Evolutionary conservation across 2,113 vertebrate species (phyloP).

Genomic region (Zosterops borbonicus): DNA sequence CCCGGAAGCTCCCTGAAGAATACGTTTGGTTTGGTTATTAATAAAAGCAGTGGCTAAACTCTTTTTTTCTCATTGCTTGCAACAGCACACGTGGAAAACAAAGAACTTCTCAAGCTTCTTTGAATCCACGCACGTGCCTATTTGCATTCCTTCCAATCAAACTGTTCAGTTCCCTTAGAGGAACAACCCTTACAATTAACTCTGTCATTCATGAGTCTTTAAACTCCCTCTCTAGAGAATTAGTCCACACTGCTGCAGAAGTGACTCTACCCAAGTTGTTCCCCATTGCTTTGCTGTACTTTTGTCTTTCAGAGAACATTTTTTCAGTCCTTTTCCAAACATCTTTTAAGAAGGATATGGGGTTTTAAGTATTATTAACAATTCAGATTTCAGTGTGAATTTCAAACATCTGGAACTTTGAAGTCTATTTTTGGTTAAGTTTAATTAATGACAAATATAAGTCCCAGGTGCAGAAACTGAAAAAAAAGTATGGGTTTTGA

Average conservation of each 20-base stretch:
- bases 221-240: neutral
- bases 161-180: neutral
- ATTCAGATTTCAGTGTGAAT: neutral
- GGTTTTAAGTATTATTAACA: neutral
- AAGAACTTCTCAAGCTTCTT: neutral
- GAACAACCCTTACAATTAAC: neutral
- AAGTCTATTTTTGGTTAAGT: neutral
- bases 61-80: accelerated
- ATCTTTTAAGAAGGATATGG: neutral
- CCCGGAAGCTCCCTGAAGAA: neutral
- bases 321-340: neutral
- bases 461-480: neutral
- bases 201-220: neutral
- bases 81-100: neutral
- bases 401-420: neutral
- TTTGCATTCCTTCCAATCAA: neutral
- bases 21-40: neutral
- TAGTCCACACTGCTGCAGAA: neutral
- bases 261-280: neutral
- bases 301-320: neutral
- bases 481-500: neutral
- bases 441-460: neutral
- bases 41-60: neutral
- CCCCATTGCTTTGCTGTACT: neutral
- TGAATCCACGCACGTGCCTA: neutral